Conservation (phyloP, 2,888 invertebrate genomes). For the Antheraea yamamai region DNA sequence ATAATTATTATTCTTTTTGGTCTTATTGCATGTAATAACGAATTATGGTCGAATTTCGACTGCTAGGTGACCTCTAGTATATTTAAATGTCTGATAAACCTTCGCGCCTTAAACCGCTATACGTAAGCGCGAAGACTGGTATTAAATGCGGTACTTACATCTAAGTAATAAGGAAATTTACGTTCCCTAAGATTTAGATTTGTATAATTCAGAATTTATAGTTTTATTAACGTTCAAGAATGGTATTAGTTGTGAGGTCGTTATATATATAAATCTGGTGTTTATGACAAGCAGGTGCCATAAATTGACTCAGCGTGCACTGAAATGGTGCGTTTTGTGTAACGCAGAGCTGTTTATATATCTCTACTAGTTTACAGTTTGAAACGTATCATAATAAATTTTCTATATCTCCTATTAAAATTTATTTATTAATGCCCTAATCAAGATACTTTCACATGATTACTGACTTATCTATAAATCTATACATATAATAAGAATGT, state of each 20-base stretch:
- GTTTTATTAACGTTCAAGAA: conserved; percentile 5
- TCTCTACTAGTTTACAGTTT: conserved; percentile 1
- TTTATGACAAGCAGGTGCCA: conserved; percentile 29
- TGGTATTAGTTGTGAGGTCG: not conserved
- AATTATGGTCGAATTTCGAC: no score
- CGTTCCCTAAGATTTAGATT: not conserved
- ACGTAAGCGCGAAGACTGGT: not conserved
- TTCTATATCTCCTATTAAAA: not conserved
- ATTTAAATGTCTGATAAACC: not conserved
- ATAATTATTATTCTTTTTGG: no score
- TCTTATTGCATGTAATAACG: no score
- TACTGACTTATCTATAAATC: no score
- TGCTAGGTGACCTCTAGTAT: no score
- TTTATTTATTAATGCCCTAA: not conserved
- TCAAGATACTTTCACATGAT: not conserved
- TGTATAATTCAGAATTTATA: conserved; percentile 7
- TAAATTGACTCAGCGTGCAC: conserved; percentile 25
- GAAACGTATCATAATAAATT: not conserved
- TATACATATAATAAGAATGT: no score
- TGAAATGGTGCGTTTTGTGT: not conserved
- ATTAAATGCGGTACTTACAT: not conserved
- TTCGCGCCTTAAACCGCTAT: not conserved
- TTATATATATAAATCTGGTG: conserved; percentile 33
- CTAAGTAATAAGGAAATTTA: not conserved
- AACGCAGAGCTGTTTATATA: not conserved